Base-by-base conservation (phyloP, 2,888 invertebrate genomes). In the Tetragonisca angustula region DNA sequence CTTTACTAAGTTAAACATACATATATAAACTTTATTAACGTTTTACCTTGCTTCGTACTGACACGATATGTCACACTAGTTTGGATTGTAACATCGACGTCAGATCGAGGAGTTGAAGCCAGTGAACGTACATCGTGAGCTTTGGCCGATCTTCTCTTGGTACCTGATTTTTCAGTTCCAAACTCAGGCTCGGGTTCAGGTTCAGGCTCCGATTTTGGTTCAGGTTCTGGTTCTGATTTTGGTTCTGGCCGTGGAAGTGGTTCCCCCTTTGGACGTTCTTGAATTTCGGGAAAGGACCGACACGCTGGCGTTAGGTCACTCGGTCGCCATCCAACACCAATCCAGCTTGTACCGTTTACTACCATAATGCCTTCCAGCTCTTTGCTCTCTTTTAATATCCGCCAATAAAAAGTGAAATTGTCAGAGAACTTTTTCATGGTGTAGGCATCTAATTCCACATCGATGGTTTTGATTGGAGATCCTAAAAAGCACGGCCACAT, bases 291-390 rank as follows among this genome's bases (percentile, higher is more conserved):
- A 94, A 98, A 98, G 90, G 97, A 97, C 91, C 97, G 97, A 93
- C 98, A 98, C 75, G 96, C 95, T 32, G 97, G 96, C 0, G 97
- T 97, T 77, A 98, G 92, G 17, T 96, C 96, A 62, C 95, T 95
- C 0, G 99, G 98, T 77, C 99, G 95, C 99, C 99, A 99, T n/a
- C 99, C 99, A 11, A 99, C 90, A 13, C 97, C 98, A 94, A 94
- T 90, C 95, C 94, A 99, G 21, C 98, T 97, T 0, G 97, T 97
- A 2, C 98, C 97, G 89, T 98, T 98, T n/a, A 97, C 98, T 70
- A 97, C 96, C 95, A 99, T 96, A 0, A 98, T 96, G 43, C 98
- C 95, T 94, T 99, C 99, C 49, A 99, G 95, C 95, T 99, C 99
- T n/a, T 96, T 96, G 54, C 97, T 96, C 83, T 98, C 97, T 91